Percentiles rank a stretch among this genome's conserved stretches.
Conservation (phyloP, 1,140 invertebrate genomes). For the Hylaeus volcanicus region DNA sequence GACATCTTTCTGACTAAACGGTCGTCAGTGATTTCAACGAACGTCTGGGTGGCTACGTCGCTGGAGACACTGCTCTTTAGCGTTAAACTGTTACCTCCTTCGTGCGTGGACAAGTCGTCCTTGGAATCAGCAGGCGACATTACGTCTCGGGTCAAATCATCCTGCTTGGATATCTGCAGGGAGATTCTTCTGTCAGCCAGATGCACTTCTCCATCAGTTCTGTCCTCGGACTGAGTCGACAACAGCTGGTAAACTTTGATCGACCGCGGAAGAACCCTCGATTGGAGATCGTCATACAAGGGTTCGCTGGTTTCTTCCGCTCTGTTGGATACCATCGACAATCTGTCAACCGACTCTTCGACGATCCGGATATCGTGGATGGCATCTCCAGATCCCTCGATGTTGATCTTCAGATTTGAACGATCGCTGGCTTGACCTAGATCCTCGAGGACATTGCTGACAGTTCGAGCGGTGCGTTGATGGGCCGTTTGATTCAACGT, state of each 20-base stretch:
- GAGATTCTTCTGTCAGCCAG: conserved; percentile 62
- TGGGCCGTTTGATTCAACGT: background rate
- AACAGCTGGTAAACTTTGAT: conserved; percentile 69
- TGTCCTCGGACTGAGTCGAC: conserved; percentile 70
- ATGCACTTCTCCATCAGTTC: conserved; percentile 48
- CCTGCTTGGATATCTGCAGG: conserved; percentile 53
- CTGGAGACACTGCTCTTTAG: conserved; percentile 10
- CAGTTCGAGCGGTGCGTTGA: too few relatives aligned
- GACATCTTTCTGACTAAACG: conserved; percentile 57
- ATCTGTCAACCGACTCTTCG: background rate
- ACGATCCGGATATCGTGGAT: background rate
- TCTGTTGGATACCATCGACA: background rate
- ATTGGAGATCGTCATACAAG: background rate
- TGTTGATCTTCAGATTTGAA: background rate
- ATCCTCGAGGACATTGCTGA: too few relatives aligned
- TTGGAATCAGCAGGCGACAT: background rate
- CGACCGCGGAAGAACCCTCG: conserved; percentile 52
- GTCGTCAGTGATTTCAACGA: background rate
- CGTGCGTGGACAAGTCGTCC: background rate
- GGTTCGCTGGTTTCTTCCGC: background rate
- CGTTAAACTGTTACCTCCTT: background rate
- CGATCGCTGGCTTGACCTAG: background rate
- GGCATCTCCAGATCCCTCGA: background rate
- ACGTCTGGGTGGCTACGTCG: background rate
- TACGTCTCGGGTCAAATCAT: background rate